phyloP scores from a whole-genome alignment of 2,797 vertebrate species.

The Peromyscus attwateri region DNA sequence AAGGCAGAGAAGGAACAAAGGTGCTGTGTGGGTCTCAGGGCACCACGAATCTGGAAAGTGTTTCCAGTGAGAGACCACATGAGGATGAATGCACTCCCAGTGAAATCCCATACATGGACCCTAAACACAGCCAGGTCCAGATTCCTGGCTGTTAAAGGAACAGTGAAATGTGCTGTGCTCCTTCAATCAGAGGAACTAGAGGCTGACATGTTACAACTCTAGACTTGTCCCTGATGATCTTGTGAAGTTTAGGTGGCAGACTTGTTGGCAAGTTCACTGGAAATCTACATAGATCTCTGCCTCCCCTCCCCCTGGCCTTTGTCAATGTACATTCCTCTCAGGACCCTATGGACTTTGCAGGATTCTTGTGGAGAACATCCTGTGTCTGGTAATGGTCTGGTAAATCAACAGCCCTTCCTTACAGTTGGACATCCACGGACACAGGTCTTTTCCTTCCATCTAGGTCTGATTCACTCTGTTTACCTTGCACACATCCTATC shows the following conservation, averaged over 20 bases:
- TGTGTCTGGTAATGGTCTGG: background rate
- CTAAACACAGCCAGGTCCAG: background rate
- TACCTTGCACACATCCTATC: no score
- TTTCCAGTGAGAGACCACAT: background rate
- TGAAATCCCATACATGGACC: background rate
- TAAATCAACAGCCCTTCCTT: background rate
- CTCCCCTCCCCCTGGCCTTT: background rate
- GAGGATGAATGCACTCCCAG: background rate
- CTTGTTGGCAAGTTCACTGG: background rate
- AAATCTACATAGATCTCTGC: background rate
- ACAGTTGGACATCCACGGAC: background rate
- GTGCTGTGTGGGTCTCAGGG: background rate
- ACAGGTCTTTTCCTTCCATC: background rate
- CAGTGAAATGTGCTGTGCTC: background rate
- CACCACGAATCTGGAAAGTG: background rate
- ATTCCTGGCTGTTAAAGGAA: background rate
- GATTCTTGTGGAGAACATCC: background rate
- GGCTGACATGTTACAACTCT: background rate
- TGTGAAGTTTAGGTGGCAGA: background rate
- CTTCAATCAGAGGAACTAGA: background rate
- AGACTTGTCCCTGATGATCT: background rate
- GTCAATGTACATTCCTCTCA: background rate
- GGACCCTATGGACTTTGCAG: background rate
- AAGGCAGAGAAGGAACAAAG: background rate
- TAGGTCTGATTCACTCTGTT: background rate